Conservation (phyloP, 2,888 invertebrate genomes). For the Cistogaster globosa region DNA sequence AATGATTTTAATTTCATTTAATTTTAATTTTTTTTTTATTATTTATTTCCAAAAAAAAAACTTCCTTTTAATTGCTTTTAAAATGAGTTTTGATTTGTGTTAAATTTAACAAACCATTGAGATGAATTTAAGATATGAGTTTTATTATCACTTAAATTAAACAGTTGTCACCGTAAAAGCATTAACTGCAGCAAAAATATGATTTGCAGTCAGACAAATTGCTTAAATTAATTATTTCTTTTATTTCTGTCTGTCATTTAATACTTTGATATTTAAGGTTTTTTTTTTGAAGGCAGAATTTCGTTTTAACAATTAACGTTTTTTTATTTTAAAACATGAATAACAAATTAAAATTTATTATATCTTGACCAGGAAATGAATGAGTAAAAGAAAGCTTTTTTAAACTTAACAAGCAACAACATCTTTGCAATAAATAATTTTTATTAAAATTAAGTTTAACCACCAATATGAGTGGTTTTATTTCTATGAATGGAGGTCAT, state of each 20-base stretch:
- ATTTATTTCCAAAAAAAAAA: slow-evolving; percentile 19
- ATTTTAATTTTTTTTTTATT: slow-evolving; percentile 23
- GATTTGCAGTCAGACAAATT: slow-evolving; percentile 19
- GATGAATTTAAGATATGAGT: slow-evolving; percentile 62
- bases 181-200: slow-evolving; percentile 24
- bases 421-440: no score
- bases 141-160: slow-evolving; percentile 34
- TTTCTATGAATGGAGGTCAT: no score
- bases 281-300: neutral
- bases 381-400: no score
- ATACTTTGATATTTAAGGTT: neutral
- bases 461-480: no score
- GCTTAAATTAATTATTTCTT: neutral
- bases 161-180: slow-evolving; percentile 32
- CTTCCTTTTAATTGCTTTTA: slow-evolving; percentile 53
- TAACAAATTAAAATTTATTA: slow-evolving; percentile 3
- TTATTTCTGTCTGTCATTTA: neutral
- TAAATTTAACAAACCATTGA: slow-evolving; percentile 41
- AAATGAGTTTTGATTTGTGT: slow-evolving; percentile 46
- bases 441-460: no score
- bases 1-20: slow-evolving; percentile 57
- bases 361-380: slow-evolving; percentile 29
- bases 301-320: neutral
- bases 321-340: neutral
- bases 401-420: neutral